Percentiles rank a stretch among this genome's conserved stretches.
These are phyloP conservation scores for Drosophila kanekoi DNA, from an alignment of 2,888 invertebrate species.

Conservation along the genomic window DNA sequence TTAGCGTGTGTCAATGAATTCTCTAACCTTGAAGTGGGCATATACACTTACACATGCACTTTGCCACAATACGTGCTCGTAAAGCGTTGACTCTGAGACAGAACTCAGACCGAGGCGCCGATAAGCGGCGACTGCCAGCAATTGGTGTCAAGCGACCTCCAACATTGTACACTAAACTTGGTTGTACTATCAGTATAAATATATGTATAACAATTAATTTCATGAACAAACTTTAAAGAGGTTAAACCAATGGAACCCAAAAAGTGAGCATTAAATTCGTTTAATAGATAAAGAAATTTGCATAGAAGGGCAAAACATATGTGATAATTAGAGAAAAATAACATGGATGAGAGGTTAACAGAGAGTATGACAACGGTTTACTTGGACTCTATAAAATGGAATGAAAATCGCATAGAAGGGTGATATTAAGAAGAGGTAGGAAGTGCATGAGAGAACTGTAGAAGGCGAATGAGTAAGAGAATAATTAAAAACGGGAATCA, in stretches of 20 bases:
- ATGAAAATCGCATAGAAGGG: background rate
- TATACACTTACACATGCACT: conserved; percentile 1
- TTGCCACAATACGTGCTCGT: conserved; percentile 6
- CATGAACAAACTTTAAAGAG: background rate
- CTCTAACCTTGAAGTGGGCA: conserved; percentile 28
- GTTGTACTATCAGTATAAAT: background rate
- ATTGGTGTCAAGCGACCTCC: conserved; percentile 7
- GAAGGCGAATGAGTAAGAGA: background rate
- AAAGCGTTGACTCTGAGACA: background rate
- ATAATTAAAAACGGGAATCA: background rate
- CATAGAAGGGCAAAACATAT: background rate
- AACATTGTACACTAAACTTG: background rate
- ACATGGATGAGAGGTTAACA: background rate
- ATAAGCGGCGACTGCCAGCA: conserved; percentile 16
- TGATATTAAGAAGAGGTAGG: background rate
- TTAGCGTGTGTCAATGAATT: background rate
- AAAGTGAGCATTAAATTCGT: background rate
- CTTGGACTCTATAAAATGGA: no score
- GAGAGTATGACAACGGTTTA: background rate
- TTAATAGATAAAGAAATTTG: background rate
- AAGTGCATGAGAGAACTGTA: background rate
- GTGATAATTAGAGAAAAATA: background rate
- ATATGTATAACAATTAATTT: conserved; percentile 11
- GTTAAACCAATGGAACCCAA: background rate
- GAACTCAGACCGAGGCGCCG: conserved; percentile 10